Percentiles rank a stretch among this genome's conserved stretches.
Conservation (phyloP, 1,140 invertebrate genomes). For the Drosophila triauraria region DNA sequence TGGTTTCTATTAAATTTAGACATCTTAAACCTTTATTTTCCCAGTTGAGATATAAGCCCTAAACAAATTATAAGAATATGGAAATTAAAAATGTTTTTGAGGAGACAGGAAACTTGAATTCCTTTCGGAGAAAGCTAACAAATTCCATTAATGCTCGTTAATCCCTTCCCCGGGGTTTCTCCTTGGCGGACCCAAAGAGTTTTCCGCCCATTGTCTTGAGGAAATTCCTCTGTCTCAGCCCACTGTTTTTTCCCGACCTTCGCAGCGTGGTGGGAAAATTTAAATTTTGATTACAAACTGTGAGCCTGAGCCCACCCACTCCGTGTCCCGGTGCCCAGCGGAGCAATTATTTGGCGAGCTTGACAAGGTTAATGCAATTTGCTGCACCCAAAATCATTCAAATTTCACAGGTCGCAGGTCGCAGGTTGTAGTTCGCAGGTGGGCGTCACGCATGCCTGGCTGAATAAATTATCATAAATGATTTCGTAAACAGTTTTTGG, state of each 20-base stretch:
- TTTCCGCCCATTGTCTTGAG: slow-evolving; percentile 29
- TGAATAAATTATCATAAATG: slow-evolving; percentile 80
- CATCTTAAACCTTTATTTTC: background rate
- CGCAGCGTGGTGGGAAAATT: slow-evolving; percentile 21
- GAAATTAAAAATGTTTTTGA: slow-evolving; percentile 32
- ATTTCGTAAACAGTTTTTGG: slow-evolving; percentile 54
- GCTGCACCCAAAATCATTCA: slow-evolving; percentile 73
- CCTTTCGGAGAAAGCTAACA: slow-evolving; percentile 32
- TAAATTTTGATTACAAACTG: slow-evolving; percentile 50
- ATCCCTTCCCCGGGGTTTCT: slow-evolving; percentile 37
- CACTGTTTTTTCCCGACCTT: slow-evolving; percentile 37
- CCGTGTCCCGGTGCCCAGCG: slow-evolving; percentile 19
- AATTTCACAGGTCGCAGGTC: slow-evolving; percentile 18
- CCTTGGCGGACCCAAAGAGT: background rate
- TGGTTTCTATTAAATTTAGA: slow-evolving; percentile 3
- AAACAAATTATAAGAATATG: slow-evolving; percentile 42
- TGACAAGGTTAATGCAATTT: slow-evolving; percentile 76
- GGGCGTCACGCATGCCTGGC: slow-evolving; percentile 63
- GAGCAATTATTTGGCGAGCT: slow-evolving; percentile 64
- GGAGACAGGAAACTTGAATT: slow-evolving; percentile 25
- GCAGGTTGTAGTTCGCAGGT: slow-evolving; percentile 5
- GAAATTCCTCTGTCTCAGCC: slow-evolving; percentile 24
- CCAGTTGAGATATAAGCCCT: background rate
- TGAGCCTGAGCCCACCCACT: slow-evolving; percentile 28
- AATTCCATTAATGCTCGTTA: slow-evolving; percentile 49